A percentile compares a stretch with the other conserved stretches of the same genome.
phyloP scores from a whole-genome alignment of 2,797 vertebrate genomes.

The Denticeps clupeoides region DNA sequence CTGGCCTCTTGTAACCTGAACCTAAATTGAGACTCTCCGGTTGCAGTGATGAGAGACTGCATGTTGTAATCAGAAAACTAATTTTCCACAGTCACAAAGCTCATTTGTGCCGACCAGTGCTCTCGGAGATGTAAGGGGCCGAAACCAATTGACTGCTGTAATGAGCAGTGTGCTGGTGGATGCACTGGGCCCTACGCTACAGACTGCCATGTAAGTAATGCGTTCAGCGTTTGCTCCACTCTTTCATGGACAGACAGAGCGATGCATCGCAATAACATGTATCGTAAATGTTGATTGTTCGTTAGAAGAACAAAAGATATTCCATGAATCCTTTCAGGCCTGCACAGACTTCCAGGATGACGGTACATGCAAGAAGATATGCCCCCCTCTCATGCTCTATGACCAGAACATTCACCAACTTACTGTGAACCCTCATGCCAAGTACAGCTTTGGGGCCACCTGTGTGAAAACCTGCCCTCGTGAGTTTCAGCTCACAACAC shows the following conservation, averaged over 20 bases:
- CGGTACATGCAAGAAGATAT: slow-evolving; percentile 72
- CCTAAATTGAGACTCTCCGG: too few relatives aligned
- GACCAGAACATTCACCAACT: slow-evolving; percentile 63
- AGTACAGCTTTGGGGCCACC: slow-evolving; percentile 80
- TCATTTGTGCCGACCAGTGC: slow-evolving; percentile 83
- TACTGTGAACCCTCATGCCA: slow-evolving; percentile 72
- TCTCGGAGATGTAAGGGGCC: slow-evolving; percentile 72
- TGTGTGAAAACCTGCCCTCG: slow-evolving; percentile 70
- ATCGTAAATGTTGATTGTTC: too few relatives aligned
- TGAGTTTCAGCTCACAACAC: too few relatives aligned
- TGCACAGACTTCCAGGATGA: slow-evolving; percentile 77
- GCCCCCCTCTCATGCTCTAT: slow-evolving; percentile 67
- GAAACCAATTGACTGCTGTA: slow-evolving; percentile 80
- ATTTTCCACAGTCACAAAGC: slow-evolving; percentile 64
- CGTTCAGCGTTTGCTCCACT: too few relatives aligned
- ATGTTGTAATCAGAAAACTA: not conserved
- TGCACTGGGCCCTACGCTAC: slow-evolving; percentile 77
- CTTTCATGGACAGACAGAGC: too few relatives aligned
- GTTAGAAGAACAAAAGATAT: too few relatives aligned
- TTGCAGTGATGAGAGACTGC: not conserved
- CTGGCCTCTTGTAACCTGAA: too few relatives aligned
- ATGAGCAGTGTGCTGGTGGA: slow-evolving; percentile 81
- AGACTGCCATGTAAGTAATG: slow-evolving; percentile 77
- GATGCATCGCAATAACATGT: too few relatives aligned
- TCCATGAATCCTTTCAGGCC: too few relatives aligned